Percentiles rank a stretch among this genome's conserved stretches.
Conservation (phyloP, 2,113 vertebrate genomes). For the Sigmodon hispidus region DNA sequence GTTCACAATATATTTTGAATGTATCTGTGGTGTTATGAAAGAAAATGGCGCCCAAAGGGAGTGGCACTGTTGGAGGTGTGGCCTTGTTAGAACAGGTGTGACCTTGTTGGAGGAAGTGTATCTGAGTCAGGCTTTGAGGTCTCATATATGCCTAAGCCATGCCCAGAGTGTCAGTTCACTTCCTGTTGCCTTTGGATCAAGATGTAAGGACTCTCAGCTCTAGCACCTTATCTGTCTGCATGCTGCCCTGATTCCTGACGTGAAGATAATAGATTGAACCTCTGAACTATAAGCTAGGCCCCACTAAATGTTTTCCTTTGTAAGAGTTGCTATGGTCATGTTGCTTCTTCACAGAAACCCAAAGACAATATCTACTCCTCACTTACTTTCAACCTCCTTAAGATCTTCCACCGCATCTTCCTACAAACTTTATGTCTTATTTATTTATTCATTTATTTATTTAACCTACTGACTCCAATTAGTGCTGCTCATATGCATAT, state of each 20-base stretch:
- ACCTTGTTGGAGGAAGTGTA: background rate
- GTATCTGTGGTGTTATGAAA: background rate
- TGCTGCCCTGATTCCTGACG: background rate
- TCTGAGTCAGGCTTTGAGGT: background rate
- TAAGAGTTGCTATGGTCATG: background rate
- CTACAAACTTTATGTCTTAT: too few species aligned
- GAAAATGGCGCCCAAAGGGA: background rate
- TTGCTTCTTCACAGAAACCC: background rate
- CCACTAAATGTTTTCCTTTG: background rate
- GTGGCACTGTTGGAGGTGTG: background rate
- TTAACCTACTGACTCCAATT: background rate
- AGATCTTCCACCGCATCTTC: background rate
- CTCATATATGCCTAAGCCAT: background rate
- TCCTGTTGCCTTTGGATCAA: background rate
- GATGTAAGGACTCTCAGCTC: background rate
- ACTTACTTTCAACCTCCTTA: background rate
- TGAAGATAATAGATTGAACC: background rate
- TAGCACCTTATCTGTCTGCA: background rate
- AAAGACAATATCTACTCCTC: background rate
- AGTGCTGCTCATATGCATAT: too few species aligned
- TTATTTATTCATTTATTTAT: background rate
- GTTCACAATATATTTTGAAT: background rate
- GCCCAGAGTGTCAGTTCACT: background rate
- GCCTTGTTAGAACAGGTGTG: background rate
- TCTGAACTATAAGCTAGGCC: background rate